Base-by-base conservation (phyloP, 2,888 invertebrate species). In the Drosophila silvestris region DNA sequence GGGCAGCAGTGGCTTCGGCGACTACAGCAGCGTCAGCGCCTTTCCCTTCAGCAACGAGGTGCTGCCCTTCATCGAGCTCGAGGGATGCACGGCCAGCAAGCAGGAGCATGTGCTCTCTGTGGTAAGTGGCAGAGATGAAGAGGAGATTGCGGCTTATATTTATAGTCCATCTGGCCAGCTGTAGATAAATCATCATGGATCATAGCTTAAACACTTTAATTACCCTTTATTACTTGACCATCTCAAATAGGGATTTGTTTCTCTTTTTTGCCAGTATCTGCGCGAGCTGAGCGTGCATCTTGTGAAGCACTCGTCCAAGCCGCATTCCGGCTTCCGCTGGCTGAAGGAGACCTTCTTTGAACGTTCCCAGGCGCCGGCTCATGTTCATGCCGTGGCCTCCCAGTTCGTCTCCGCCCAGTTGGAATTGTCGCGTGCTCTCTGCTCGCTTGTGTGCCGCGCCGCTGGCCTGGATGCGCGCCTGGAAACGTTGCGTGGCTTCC, bases 81-180 rank as follows among this genome's bases (percentile, higher is more conserved):
- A 97, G 93, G 96, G 96, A 50, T 97, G 97, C 91, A 97, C 97
- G 5, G 97, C 97, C 19, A 97, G 97, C 85, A 97, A 97, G 87
- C 97, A 97, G 93, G 97, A 97, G 89, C 97, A 97, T 91, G 96
- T 97, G 50, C 96, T 97, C 51, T 97, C 97, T 12, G 97, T 97
- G 92, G 97, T 97, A 84, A 94, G 95, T 69, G 5, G 5, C 3
- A 12, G 5, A 12, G 12, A n/a, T 41, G n/a, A 19, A 19, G 19
- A 39, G 19, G 0, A 19, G 22, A 12, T 26, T 26, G 26, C 26
- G 26, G 26, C 26, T 26, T 26, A 0, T 0, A 9, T 16, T 2
- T 10, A 4, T 10, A 4, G 32, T 35, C 14, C 16, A 50, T 5
- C 22, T 44, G 2, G 12, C 3, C 26, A 10, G 0, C 16, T 16